Conservation (phyloP, 2,888 invertebrate genomes). For the Chelonus formosanus region DNA sequence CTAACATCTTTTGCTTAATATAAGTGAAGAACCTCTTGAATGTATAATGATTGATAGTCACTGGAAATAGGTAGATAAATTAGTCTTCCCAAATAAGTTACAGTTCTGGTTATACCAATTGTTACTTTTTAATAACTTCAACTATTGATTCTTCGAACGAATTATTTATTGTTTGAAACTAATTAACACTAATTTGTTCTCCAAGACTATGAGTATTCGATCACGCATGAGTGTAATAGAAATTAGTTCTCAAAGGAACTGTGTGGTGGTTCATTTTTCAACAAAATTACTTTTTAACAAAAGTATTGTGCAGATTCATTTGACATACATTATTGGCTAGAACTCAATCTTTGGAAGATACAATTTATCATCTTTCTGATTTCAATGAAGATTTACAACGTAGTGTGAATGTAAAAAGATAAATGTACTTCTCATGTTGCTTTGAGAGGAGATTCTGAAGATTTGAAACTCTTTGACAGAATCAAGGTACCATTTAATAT, state of each 20-base stretch:
- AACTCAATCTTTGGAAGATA: conserved; percentile 84
- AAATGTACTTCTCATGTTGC: conserved; percentile 80
- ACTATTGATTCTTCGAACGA: neutral
- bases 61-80: conserved; percentile 59
- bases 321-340: conserved; percentile 81
- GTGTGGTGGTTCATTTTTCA: conserved; percentile 85
- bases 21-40: conserved; percentile 89
- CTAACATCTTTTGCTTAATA: conserved; percentile 79
- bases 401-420: conserved; percentile 86
- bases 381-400: conserved; percentile 90
- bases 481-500: conserved; percentile 77
- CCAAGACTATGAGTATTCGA: conserved; percentile 74
- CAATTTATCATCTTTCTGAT: conserved; percentile 82
- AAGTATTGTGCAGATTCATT: conserved; percentile 84
- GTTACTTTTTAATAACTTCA: neutral
- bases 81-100: neutral
- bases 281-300: conserved; percentile 87
- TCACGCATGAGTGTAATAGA: conserved; percentile 76
- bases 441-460: conserved; percentile 77
- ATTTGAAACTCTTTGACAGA: conserved; percentile 84
- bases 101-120: too few relatives aligned
- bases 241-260: conserved; percentile 79
- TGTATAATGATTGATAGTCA: conserved; percentile 69
- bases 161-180: neutral
- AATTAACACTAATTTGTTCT: conserved; percentile 74